phyloP scores from a whole-genome alignment of 1,140 invertebrate species.

The Penaeus japonicus region DNA sequence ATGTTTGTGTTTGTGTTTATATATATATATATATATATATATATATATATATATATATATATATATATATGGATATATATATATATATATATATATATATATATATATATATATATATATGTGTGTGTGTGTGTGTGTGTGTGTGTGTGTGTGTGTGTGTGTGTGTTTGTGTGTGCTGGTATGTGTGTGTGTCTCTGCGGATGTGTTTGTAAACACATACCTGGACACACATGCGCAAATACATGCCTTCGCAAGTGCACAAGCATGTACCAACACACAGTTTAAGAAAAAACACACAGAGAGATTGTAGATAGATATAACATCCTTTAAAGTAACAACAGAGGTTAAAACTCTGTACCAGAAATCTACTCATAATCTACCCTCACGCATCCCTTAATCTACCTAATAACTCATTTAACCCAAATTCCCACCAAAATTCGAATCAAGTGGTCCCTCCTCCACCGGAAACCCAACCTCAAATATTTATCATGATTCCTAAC shows the following conservation, averaged over 20 bases:
- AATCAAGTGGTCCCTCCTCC: too few species aligned
- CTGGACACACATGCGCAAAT: background rate
- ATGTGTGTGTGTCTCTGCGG: background rate
- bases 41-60: slow-evolving; percentile 18
- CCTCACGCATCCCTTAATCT: too few species aligned
- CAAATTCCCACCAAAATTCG: too few species aligned
- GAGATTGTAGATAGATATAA: too few species aligned
- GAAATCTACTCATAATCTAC: too few species aligned
- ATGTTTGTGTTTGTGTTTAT: background rate
- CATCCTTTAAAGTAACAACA: too few species aligned
- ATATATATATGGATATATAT: background rate
- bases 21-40: slow-evolving; percentile 14
- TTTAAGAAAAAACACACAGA: too few species aligned
- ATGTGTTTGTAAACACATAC: background rate
- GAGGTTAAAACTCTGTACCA: too few species aligned
- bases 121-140: background rate
- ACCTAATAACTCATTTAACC: too few species aligned
- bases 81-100: slow-evolving; percentile 17
- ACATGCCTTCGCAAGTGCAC: background rate
- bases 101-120: slow-evolving; percentile 16
- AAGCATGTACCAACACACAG: background rate
- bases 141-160: background rate
- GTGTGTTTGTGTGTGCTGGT: background rate
- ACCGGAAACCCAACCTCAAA: too few species aligned
- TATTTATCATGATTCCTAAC: too few species aligned